Evolutionary conservation across 92 coral and sea anemone genomes (phyloP).

Genomic region (Micromussa lordhowensis): DNA sequence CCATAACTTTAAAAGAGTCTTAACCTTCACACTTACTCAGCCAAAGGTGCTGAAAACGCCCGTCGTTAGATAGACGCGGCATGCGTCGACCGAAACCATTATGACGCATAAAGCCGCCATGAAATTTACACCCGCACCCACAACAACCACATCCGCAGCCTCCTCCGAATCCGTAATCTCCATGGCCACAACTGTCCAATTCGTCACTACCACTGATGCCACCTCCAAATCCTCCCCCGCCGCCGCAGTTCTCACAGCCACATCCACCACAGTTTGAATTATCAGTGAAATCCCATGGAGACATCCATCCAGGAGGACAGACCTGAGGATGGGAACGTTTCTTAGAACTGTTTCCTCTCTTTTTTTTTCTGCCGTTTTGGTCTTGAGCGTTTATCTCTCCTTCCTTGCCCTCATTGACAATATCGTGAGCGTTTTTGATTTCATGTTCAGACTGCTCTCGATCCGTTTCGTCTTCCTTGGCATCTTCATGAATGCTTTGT

Average conservation of each 20-base stretch:
- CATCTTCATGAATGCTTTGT: neutral
- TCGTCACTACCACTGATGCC: neutral
- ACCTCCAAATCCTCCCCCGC: conserved; percentile 23
- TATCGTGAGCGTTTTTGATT: too few relatives aligned
- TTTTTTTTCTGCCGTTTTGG: neutral
- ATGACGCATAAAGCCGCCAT: conserved; percentile 29
- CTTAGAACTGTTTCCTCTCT: neutral
- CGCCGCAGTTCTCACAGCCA: conserved; percentile 24
- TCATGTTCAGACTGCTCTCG: too few relatives aligned
- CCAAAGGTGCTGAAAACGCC: conserved; percentile 23
- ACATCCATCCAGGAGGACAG: conserved; percentile 32
- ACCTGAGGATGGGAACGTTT: conserved; percentile 33
- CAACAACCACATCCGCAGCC: conserved; percentile 17
- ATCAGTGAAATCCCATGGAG: conserved; percentile 27
- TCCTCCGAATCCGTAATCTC: conserved; percentile 37
- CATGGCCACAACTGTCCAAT: neutral
- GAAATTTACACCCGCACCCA: conserved; percentile 28
- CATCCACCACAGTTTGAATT: conserved; percentile 29
- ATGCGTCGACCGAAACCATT: neutral
- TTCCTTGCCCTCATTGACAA: neutral
- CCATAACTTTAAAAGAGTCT: neutral
- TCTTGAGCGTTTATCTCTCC: neutral
- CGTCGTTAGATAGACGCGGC: neutral
- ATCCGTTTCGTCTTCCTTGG: neutral
- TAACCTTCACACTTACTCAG: neutral